These are phyloP conservation scores for Scaptomyza parva DNA, from an alignment of 2,888 invertebrate species.

Conservation along the genomic window DNA sequence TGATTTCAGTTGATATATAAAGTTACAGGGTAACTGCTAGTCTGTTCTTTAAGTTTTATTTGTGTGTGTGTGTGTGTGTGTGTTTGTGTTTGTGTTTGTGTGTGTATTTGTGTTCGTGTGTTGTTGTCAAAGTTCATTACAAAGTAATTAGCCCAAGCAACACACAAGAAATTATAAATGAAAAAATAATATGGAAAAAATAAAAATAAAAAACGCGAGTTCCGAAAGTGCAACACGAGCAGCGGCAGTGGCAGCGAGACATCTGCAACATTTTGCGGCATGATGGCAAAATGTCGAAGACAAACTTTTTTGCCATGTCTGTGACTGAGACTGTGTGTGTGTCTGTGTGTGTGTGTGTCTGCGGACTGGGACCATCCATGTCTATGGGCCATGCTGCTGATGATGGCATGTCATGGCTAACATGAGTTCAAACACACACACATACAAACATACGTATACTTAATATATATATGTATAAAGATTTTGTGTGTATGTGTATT, in stretches of 20 bases:
- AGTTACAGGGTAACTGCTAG: background rate
- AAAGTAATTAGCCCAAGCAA: conserved; percentile 78
- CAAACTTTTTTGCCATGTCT: conserved; percentile 67
- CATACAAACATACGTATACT: conserved; percentile 1
- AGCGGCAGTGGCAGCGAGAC: conserved; percentile 28
- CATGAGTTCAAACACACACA: conserved; percentile 4
- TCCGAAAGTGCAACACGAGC: conserved; percentile 35
- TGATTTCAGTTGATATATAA: no score
- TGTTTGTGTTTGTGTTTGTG: background rate
- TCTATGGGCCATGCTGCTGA: conserved; percentile 31
- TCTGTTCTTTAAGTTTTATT: background rate
- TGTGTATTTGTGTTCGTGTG: background rate
- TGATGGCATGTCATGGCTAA: conserved; percentile 47
- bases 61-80: background rate
- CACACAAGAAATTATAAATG: conserved; percentile 47
- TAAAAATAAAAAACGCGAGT: conserved; percentile 21
- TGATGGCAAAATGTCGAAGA: conserved; percentile 62
- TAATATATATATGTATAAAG: background rate
- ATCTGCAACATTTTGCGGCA: conserved; percentile 75
- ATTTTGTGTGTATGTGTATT: background rate
- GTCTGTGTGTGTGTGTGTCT: no score
- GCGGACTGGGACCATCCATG: no score
- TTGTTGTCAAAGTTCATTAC: conserved; percentile 81
- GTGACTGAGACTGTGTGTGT: no score
- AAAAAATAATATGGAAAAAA: conserved; percentile 31